phyloP scores from a whole-genome alignment of 2,888 invertebrate genomes.

The Tetragonula carbonaria region DNA sequence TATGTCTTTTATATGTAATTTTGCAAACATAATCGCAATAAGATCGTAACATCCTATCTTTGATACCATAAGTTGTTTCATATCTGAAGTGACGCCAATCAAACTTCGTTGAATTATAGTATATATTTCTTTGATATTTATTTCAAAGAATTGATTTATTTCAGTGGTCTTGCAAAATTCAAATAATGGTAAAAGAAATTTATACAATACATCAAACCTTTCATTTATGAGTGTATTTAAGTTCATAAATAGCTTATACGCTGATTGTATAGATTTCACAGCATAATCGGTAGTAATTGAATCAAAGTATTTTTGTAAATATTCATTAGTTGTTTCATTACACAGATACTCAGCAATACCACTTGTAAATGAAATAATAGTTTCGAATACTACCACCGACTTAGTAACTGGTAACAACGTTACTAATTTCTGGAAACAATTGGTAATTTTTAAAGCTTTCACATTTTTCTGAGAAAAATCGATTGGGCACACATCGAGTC shows the following conservation, averaged over 20 bases:
- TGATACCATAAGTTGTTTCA: conserved; percentile 73
- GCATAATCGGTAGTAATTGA: conserved; percentile 64
- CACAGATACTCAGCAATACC: conserved; percentile 70
- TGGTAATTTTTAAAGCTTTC: conserved; percentile 59
- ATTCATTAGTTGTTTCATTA: conserved; percentile 66
- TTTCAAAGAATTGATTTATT: conserved; percentile 77
- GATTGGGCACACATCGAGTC: conserved; percentile 4
- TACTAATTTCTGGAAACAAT: conserved; percentile 75
- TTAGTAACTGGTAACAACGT: conserved; percentile 74
- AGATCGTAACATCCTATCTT: conserved; percentile 82
- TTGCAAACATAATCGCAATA: conserved; percentile 80
- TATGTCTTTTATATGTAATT: conserved; percentile 73
- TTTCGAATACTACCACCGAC: conserved; percentile 73
- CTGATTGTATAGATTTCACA: conserved; percentile 71
- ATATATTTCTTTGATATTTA: conserved; percentile 74
- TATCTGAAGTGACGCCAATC: conserved; percentile 67
- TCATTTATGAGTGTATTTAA: conserved; percentile 56
- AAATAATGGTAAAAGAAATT: conserved; percentile 80
- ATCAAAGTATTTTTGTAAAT: conserved; percentile 71
- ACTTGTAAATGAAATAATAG: conserved; percentile 72
- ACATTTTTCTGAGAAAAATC: conserved; percentile 36
- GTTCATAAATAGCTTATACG: conserved; percentile 74
- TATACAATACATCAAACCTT: conserved; percentile 78
- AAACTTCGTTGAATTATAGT: conserved; percentile 35
- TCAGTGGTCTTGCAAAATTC: conserved; percentile 67